Percentiles rank a stretch among this genome's conserved stretches.
These are phyloP conservation scores for Antheraea pernyi DNA, from an alignment of 1,140 invertebrate species.

Conservation along the genomic window DNA sequence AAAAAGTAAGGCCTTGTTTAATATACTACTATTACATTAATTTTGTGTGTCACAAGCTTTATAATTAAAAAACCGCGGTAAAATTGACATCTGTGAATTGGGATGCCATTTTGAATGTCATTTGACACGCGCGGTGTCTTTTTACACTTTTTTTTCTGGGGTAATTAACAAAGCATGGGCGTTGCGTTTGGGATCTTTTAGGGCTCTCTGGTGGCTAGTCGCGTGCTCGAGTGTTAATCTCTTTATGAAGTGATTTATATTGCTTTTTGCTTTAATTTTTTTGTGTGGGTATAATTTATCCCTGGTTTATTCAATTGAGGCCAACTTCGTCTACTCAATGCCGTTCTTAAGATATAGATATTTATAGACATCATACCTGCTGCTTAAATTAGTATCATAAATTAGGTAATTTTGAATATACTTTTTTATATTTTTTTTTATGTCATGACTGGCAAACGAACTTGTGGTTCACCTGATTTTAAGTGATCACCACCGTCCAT, in stretches of 20 bases:
- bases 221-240: background rate
- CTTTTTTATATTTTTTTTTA: too few relatives aligned
- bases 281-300: background rate
- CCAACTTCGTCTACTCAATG: too few relatives aligned
- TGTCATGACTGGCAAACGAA: too few relatives aligned
- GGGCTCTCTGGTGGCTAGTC: background rate
- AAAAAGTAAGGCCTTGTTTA: too few relatives aligned
- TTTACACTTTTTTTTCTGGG: slow-evolving; percentile 21
- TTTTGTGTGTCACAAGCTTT: slow-evolving; percentile 8
- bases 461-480: too few relatives aligned
- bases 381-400: too few relatives aligned
- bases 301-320: too few relatives aligned
- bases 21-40: too few relatives aligned
- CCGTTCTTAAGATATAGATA: too few relatives aligned
- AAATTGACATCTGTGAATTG: slow-evolving; percentile 21
- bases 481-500: too few relatives aligned
- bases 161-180: slow-evolving; percentile 30
- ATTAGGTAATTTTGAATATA: too few relatives aligned
- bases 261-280: background rate
- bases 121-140: slow-evolving; percentile 25
- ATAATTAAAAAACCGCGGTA: slow-evolving; percentile 24
- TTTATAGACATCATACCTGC: too few relatives aligned
- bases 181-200: background rate
- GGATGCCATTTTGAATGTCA: slow-evolving; percentile 25
- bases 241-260: background rate